Percentiles rank a stretch among this genome's conserved stretches.
These are phyloP conservation scores for Drosophila burlai DNA, from an alignment of 1,140 invertebrate species.

Conservation along the genomic window DNA sequence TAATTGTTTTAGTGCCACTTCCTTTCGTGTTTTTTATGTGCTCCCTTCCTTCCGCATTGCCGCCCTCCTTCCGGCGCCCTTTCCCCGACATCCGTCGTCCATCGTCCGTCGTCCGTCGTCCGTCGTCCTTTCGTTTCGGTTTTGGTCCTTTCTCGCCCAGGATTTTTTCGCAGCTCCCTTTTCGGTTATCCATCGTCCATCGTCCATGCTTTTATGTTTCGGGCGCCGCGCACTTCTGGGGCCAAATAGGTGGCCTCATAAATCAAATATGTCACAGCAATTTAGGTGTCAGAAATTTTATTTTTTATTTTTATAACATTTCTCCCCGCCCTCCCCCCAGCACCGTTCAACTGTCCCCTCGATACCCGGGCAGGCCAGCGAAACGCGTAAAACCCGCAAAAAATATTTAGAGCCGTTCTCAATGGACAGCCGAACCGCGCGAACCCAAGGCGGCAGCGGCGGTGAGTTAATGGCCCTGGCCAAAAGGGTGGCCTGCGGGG, in stretches of 20 bases:
- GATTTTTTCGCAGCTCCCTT: slow-evolving; percentile 51
- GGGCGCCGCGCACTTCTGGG: slow-evolving; percentile 66
- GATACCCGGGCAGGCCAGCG: slow-evolving; percentile 25
- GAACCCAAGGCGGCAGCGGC: too few species aligned
- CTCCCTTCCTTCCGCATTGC: slow-evolving; percentile 40
- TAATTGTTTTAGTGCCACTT: slow-evolving; percentile 84
- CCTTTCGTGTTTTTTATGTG: slow-evolving; percentile 82
- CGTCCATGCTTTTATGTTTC: slow-evolving; percentile 54
- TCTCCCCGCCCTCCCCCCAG: slow-evolving; percentile 7
- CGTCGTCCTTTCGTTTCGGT: slow-evolving; percentile 34
- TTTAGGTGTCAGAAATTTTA: slow-evolving; percentile 83
- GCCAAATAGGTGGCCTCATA: slow-evolving; percentile 83
- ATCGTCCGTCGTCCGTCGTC: slow-evolving; percentile 21
- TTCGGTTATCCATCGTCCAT: slow-evolving; percentile 53
- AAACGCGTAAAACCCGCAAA: slow-evolving; percentile 76
- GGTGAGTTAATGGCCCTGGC: slow-evolving; percentile 26
- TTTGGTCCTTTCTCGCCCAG: slow-evolving; percentile 39
- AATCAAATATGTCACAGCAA: slow-evolving; percentile 84
- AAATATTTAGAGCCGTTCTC: slow-evolving; percentile 60
- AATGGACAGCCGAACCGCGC: slow-evolving; percentile 32
- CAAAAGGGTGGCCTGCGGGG: slow-evolving; percentile 42
- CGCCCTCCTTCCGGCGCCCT: slow-evolving; percentile 26
- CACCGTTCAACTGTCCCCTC: neutral
- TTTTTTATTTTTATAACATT: slow-evolving; percentile 80
- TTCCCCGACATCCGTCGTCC: slow-evolving; percentile 22